These are phyloP conservation scores for Petrocephalus microphthalmus DNA, from an alignment of 2,113 vertebrate species.

Conservation along the genomic window DNA sequence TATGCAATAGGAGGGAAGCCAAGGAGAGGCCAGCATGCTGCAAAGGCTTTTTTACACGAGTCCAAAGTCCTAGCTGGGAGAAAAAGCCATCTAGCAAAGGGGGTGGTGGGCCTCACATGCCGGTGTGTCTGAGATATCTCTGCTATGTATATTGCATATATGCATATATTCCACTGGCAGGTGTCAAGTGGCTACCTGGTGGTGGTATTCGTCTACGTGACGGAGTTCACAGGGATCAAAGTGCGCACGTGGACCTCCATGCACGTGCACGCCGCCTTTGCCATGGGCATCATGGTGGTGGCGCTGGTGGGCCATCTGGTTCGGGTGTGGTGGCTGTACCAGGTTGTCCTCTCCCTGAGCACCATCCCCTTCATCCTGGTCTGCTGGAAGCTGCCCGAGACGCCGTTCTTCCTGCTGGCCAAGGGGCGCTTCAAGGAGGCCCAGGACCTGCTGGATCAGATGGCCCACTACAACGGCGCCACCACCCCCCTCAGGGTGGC, in stretches of 20 bases:
- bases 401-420: constrained; percentile 84
- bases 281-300: constrained; percentile 79
- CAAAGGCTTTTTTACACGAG: background rate
- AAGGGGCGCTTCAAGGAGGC: constrained; percentile 68
- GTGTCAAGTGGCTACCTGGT: constrained; percentile 86
- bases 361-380: constrained; percentile 81
- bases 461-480: constrained; percentile 72
- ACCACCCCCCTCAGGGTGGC: constrained; percentile 61
- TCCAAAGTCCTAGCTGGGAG: background rate
- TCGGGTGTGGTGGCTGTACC: constrained; percentile 86
- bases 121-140: background rate
- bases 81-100: background rate
- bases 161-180: constrained; percentile 55
- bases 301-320: constrained; percentile 78
- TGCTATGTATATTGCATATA: too few species aligned
- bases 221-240: constrained; percentile 82
- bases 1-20: background rate
- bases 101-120: background rate
- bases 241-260: constrained; percentile 88
- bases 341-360: constrained; percentile 74
- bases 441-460: constrained; percentile 69
- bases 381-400: constrained; percentile 91
- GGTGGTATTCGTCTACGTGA: constrained; percentile 91
- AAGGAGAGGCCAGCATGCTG: background rate
- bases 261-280: constrained; percentile 87